A percentile compares a stretch with the other conserved stretches of the same genome.
These are phyloP conservation scores for Diachrysia chrysitis DNA, from an alignment of 2,888 invertebrate species.

Conservation along the genomic window DNA sequence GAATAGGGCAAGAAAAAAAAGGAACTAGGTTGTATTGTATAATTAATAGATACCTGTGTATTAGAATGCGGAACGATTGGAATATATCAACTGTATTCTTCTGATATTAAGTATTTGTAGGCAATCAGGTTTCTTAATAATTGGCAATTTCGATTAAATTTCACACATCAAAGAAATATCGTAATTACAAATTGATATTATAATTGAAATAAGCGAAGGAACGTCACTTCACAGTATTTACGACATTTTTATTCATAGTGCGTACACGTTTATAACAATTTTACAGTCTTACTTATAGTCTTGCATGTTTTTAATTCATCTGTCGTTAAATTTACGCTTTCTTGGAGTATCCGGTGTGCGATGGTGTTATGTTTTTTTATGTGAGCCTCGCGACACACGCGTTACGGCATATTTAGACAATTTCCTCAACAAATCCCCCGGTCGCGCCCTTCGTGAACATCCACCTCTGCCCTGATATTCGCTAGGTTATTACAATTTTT, in stretches of 20 bases:
- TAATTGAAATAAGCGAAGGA: slow-evolving; percentile 24
- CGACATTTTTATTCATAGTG: slow-evolving; percentile 41
- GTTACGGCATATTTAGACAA: slow-evolving; percentile 84
- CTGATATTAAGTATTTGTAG: not conserved
- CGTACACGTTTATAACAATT: slow-evolving; percentile 41
- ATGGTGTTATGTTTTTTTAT: slow-evolving; percentile 24
- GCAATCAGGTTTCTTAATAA: not conserved
- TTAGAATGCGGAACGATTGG: too few species aligned
- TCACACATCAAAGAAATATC: not conserved
- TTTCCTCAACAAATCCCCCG: slow-evolving; percentile 82
- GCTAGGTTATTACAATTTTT: slow-evolving; percentile 89
- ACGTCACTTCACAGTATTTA: slow-evolving; percentile 17
- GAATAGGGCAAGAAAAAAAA: too few species aligned
- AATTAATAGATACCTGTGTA: too few species aligned
- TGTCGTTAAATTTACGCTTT: slow-evolving; percentile 58
- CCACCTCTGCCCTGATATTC: slow-evolving; percentile 78
- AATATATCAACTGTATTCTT: not conserved
- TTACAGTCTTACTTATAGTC: slow-evolving; percentile 37
- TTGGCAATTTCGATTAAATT: not conserved
- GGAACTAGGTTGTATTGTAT: too few species aligned
- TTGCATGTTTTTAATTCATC: slow-evolving; percentile 46
- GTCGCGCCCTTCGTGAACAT: slow-evolving; percentile 79
- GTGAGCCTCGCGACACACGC: slow-evolving; percentile 18
- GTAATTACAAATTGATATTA: slow-evolving; percentile 14
- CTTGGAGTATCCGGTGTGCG: slow-evolving; percentile 47